A percentile compares a stretch with the other conserved stretches of the same genome.
These are phyloP conservation scores for Margaritifera margaritifera DNA, from an alignment of 2,888 invertebrate species.

Conservation along the genomic window DNA sequence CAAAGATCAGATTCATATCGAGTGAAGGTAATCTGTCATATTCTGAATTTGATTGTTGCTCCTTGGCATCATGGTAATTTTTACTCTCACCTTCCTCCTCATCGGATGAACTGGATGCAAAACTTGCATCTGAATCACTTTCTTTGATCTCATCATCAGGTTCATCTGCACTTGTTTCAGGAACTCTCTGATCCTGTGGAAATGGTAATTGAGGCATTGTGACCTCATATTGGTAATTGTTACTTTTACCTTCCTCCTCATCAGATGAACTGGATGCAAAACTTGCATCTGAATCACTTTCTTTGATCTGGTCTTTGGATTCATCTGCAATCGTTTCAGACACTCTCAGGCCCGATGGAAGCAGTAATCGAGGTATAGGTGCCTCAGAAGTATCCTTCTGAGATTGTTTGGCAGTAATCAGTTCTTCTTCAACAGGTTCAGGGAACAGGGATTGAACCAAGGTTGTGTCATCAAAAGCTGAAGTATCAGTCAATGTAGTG, in stretches of 20 bases:
- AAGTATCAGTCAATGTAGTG: too few relatives aligned
- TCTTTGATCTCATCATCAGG: neutral
- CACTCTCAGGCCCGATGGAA: too few relatives aligned
- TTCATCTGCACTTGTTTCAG: neutral
- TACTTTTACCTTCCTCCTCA: constrained; percentile 7
- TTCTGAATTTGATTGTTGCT: too few relatives aligned
- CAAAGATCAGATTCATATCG: constrained; percentile 41
- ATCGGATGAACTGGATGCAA: neutral
- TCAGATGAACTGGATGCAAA: constrained; percentile 7
- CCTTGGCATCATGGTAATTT: too few relatives aligned
- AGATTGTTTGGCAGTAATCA: constrained; percentile 40
- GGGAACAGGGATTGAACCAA: constrained; percentile 33
- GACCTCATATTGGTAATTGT: constrained; percentile 3
- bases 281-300: constrained; percentile 6
- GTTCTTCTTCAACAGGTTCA: constrained; percentile 43
- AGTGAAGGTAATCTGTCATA: constrained; percentile 13
- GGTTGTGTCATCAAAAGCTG: neutral
- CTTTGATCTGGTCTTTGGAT: neutral
- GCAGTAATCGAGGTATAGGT: neutral
- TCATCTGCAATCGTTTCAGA: neutral
- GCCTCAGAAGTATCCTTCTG: constrained; percentile 25
- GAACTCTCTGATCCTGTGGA: neutral
- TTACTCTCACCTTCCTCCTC: constrained; percentile 1
- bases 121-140: neutral
- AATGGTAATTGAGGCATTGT: constrained; percentile 2